Conservation (phyloP, 2,888 invertebrate genomes). For the Sinentomon sp. region DNA sequence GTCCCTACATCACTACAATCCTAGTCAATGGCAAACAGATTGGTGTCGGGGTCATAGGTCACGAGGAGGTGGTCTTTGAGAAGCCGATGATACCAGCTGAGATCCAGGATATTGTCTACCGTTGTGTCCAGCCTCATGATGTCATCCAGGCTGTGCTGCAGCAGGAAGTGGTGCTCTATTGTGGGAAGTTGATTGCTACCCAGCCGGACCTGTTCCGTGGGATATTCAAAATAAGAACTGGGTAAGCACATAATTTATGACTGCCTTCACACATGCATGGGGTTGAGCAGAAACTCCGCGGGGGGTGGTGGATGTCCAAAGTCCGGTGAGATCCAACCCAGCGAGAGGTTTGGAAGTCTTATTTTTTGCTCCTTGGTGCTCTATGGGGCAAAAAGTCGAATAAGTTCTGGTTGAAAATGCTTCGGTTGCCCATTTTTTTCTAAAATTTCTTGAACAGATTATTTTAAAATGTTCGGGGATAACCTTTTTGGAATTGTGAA, state of each 20-base stretch:
- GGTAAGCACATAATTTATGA: slow-evolving; percentile 23
- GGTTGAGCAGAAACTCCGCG: too few relatives aligned
- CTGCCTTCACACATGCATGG: too few relatives aligned
- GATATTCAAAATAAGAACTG: slow-evolving; percentile 49
- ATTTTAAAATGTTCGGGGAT: too few relatives aligned
- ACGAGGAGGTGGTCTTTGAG: slow-evolving; percentile 84
- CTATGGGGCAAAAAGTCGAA: too few relatives aligned
- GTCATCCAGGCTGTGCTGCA: slow-evolving; percentile 74
- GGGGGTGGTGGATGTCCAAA: too few relatives aligned
- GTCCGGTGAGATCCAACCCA: too few relatives aligned
- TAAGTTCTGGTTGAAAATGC: too few relatives aligned
- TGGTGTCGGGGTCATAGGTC: slow-evolving; percentile 64
- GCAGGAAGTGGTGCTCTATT: slow-evolving; percentile 76
- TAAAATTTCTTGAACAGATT: too few relatives aligned
- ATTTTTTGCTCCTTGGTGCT: too few relatives aligned
- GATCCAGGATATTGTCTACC: slow-evolving; percentile 74
- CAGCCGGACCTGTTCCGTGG: slow-evolving; percentile 84
- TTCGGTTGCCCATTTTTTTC: too few relatives aligned
- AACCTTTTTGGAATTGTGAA: too few relatives aligned
- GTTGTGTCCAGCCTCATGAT: slow-evolving; percentile 63
- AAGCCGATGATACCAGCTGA: slow-evolving; percentile 92
- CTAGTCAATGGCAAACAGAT: slow-evolving; percentile 94
- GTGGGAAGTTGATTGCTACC: slow-evolving; percentile 73
- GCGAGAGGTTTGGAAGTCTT: too few relatives aligned
- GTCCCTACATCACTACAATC: slow-evolving; percentile 91